Evolutionary conservation across 2,888 invertebrate genomes (phyloP), one percentile per base, ranked within the genome.

Genomic region (Mythimna vitellina): DNA sequence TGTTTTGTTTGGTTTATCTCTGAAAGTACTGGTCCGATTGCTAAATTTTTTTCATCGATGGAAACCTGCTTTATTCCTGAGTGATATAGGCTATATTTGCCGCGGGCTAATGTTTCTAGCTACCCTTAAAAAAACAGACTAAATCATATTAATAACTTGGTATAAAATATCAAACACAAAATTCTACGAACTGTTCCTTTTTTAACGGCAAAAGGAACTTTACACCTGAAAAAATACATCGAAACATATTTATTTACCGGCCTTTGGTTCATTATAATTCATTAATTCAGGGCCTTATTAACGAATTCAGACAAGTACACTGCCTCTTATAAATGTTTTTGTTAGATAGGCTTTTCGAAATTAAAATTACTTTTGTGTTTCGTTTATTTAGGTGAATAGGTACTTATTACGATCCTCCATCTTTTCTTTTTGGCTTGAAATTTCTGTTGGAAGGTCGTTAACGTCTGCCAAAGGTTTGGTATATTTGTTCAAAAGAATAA

Each of bases 281-380:
- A 82, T 80, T 67, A 80, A 70, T 78, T 81, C 81, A 42, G 56
- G 46, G 38, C 61, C 62, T 67, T 77, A 76, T 70, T 75, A 73
- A 64, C 51, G 53, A 83, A 65, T 76, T 72, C 65, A 70, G 58
- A 73, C 69, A 72, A 74, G 60, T 69, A 72, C 65, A 65, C 49
- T 29, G 53, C 61, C 70, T 25, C 22, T 73, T 60, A 63, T 60
- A 69, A 78, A 82, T 75, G 58, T 75, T 73, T 79, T 71, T 73
- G 64, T 51, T 64, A 68, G 65, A 64, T 57, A 64, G 58, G 25
- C 57, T 70, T 76, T 79, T 76, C 58, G 76, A 81, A 84, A 84
- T 83, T 76, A 82, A 82, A 83, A 82, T 80, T 77, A 68, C 70
- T 79, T 80, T 80, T 57, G 62, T 73, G 35, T 76, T 79, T 65